These are phyloP conservation scores for Lampropteryx suffumata DNA, from an alignment of 2,888 invertebrate species.

Conservation along the genomic window DNA sequence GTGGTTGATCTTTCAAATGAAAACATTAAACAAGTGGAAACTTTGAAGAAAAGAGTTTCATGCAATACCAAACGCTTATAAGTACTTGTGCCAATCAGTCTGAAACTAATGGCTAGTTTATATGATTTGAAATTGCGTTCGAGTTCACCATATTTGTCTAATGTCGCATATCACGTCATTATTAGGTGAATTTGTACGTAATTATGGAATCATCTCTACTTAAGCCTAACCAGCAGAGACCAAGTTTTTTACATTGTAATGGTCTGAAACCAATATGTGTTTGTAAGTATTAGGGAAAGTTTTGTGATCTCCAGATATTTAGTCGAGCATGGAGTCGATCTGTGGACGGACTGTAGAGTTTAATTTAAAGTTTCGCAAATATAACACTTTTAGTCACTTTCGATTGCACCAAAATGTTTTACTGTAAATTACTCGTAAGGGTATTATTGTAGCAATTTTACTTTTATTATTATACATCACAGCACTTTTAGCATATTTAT, in stretches of 20 bases:
- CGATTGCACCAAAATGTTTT: slow-evolving; percentile 34
- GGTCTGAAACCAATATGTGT: slow-evolving; percentile 10
- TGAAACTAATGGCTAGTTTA: neutral
- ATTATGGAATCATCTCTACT: too few relatives aligned
- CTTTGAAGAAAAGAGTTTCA: neutral
- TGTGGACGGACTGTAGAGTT: slow-evolving; percentile 52
- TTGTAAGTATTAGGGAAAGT: slow-evolving; percentile 65
- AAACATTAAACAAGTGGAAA: neutral
- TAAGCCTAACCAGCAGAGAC: too few relatives aligned
- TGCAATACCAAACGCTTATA: slow-evolving; percentile 3
- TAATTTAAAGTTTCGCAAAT: slow-evolving; percentile 34
- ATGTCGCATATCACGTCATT: too few relatives aligned
- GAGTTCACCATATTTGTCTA: too few relatives aligned
- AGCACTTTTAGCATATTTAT: neutral
- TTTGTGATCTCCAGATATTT: slow-evolving; percentile 73
- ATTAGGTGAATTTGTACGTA: too few relatives aligned
- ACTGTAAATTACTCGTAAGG: neutral
- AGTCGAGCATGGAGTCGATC: slow-evolving; percentile 63
- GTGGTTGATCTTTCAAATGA: too few relatives aligned
- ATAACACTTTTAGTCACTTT: slow-evolving; percentile 24
- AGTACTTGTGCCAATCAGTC: neutral
- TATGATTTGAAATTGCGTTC: too few relatives aligned
- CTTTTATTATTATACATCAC: neutral
- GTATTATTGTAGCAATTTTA: neutral
- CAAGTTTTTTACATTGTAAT: slow-evolving; percentile 1